These are phyloP conservation scores for Hippopotamus amphibius DNA, from an alignment of 2,113 vertebrate genomes.

Conservation along the genomic window DNA sequence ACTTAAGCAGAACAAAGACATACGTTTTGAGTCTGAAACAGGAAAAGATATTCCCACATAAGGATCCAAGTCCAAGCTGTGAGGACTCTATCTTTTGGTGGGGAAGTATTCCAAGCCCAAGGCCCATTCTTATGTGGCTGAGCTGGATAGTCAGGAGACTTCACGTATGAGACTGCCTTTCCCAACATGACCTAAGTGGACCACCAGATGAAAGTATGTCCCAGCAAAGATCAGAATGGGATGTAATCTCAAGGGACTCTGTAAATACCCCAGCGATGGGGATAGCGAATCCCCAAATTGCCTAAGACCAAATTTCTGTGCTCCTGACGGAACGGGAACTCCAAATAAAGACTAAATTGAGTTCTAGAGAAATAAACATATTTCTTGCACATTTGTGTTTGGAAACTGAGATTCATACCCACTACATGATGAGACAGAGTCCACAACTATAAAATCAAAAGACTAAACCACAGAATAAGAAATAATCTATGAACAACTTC, in stretches of 20 bases:
- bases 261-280: not conserved
- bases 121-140: not conserved
- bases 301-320: not conserved
- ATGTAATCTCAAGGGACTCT: not conserved
- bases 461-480: not conserved
- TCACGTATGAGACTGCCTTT: not conserved
- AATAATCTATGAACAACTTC: slow-evolving; percentile 20
- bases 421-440: not conserved
- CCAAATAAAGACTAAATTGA: slow-evolving; percentile 25
- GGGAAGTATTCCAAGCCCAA: not conserved
- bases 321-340: not conserved
- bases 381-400: slow-evolving; percentile 40
- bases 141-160: not conserved
- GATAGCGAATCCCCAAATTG: not conserved
- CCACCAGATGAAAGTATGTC: not conserved
- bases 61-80: not conserved
- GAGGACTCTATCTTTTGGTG: not conserved
- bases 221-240: not conserved
- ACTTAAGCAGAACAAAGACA: not conserved
- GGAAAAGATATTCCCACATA: not conserved
- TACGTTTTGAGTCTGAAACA: not conserved
- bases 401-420: not conserved
- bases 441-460: slow-evolving; percentile 37
- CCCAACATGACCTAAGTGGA: not conserved
- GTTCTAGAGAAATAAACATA: slow-evolving; percentile 53